Base-by-base conservation (phyloP, 1,140 invertebrate species). In the Ericerus pela region DNA sequence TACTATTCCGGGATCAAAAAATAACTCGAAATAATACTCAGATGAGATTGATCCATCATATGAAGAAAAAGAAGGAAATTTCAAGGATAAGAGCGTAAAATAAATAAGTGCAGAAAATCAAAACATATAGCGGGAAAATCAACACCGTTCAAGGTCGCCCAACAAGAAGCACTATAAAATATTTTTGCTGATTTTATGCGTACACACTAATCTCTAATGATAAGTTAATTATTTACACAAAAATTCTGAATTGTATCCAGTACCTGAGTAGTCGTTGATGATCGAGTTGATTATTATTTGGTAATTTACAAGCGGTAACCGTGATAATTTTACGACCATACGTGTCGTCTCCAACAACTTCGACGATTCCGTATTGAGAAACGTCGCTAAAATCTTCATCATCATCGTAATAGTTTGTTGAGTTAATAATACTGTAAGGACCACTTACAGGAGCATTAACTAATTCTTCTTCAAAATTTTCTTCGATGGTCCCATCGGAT, bases 241-340 rank as follows among this genome's bases (percentile, higher is more conserved):
- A n/a, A n/a, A n/a, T n/a, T 5, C 29, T 36, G 20, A 26, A 41
- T 28, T 16, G 4, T 37, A n/a, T 27, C 12, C 10, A 58, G 55
- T 74, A 92, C 89, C 83, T 82, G 31, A 94, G 73, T 52, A 95
- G 76, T 69, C 80, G 77, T 58, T 82, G 77, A 66, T 93, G 89
- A 70, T 90, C 81, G 60, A 94, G 74, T 61, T 81, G 80, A 66
- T 84, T 84, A 65, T 82, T 88, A 41, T 82, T 79, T n/a, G 93
- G 93, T 62, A 97, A 76, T 65, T 87, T 82, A 66, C 89, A 96
- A 16, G 93, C 89, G 53, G 91, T 95, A 51, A 97, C 85, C 37
- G 94, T 87, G 67, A 98, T 95, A 47, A 96, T 84, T 72, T 94
- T 91, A 58, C 92, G 77, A 22, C 94, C 93, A 63, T 78, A 83